These are phyloP conservation scores for Drosophila parvula DNA, from an alignment of 1,140 invertebrate species.

Conservation along the genomic window DNA sequence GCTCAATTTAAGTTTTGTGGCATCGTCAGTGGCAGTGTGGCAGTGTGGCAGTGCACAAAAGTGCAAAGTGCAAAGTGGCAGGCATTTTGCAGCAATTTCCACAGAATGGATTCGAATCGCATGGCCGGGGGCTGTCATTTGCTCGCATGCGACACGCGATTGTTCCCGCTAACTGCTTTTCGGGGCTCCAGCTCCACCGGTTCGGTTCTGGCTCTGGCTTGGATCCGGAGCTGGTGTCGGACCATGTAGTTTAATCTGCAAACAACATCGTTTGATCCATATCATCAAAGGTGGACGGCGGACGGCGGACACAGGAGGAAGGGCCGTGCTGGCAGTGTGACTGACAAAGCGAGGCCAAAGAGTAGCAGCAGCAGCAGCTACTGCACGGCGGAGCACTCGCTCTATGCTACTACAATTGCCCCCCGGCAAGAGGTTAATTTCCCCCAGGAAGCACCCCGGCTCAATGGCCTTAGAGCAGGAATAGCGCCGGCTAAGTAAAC, in stretches of 20 bases:
- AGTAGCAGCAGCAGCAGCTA: slow-evolving; percentile 32
- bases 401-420: slow-evolving; percentile 23
- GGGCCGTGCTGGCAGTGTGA: slow-evolving; percentile 4
- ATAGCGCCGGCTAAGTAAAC: slow-evolving; percentile 73
- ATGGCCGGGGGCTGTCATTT: slow-evolving; percentile 64
- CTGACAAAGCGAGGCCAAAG: slow-evolving; percentile 44
- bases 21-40: slow-evolving; percentile 32
- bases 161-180: slow-evolving; percentile 50
- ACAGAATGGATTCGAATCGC: slow-evolving; percentile 40
- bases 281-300: slow-evolving; percentile 47
- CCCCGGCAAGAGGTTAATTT: slow-evolving; percentile 75
- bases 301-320: slow-evolving; percentile 1
- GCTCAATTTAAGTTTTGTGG: slow-evolving; percentile 76
- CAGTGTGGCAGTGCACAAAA: slow-evolving; percentile 55
- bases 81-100: slow-evolving; percentile 72
- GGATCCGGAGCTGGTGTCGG: slow-evolving; percentile 47
- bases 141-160: slow-evolving; percentile 76
- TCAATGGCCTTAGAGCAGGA: slow-evolving; percentile 75
- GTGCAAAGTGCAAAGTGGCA: slow-evolving; percentile 70
- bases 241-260: slow-evolving; percentile 74
- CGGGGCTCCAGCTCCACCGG: slow-evolving; percentile 18
- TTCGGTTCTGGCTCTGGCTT: slow-evolving; percentile 1
- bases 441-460: slow-evolving; percentile 70
- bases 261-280: slow-evolving; percentile 82
- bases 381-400: slow-evolving; percentile 28